Evolutionary conservation across 1,140 invertebrate species (phyloP).

Genomic region (Drosophila melanica): DNA sequence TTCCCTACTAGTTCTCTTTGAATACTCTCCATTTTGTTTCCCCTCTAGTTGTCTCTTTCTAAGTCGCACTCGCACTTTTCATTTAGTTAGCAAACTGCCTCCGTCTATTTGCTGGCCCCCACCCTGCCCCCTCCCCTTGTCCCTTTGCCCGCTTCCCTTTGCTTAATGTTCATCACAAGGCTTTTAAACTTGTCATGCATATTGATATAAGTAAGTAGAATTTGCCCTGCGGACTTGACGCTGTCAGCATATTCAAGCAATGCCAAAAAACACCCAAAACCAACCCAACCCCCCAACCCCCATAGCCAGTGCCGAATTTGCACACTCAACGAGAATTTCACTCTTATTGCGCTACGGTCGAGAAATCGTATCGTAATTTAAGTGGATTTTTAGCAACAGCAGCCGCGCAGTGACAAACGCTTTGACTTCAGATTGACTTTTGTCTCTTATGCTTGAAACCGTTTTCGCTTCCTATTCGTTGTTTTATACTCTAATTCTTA

Average conservation of each 20-base stretch:
- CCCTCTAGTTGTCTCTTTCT: not conserved
- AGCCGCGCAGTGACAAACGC: constrained; percentile 3
- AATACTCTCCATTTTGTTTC: not conserved
- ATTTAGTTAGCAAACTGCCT: constrained; percentile 9
- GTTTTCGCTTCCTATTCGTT: not conserved
- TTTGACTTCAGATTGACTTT: constrained; percentile 38
- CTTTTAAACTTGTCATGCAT: constrained; percentile 77
- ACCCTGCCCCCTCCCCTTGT: not conserved
- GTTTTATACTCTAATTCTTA: not conserved
- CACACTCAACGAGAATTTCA: constrained; percentile 35
- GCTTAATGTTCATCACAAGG: constrained; percentile 59
- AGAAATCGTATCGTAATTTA: constrained; percentile 38
- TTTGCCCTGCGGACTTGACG: constrained; percentile 53
- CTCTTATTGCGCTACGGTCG: constrained; percentile 8
- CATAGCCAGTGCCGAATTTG: constrained; percentile 24
- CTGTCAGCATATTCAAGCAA: constrained; percentile 55
- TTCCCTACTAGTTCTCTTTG: not conserved
- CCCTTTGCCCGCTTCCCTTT: constrained; percentile 22
- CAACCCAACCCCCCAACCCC: not conserved
- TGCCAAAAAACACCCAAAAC: not conserved
- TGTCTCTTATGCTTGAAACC: constrained; percentile 9
- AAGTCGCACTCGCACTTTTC: constrained; percentile 8
- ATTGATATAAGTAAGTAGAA: constrained; percentile 62
- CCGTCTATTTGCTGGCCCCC: not conserved
- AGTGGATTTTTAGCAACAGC: constrained; percentile 21